Conservation (phyloP, 2,888 invertebrate species). For the Temnothorax rugatulus region DNA sequence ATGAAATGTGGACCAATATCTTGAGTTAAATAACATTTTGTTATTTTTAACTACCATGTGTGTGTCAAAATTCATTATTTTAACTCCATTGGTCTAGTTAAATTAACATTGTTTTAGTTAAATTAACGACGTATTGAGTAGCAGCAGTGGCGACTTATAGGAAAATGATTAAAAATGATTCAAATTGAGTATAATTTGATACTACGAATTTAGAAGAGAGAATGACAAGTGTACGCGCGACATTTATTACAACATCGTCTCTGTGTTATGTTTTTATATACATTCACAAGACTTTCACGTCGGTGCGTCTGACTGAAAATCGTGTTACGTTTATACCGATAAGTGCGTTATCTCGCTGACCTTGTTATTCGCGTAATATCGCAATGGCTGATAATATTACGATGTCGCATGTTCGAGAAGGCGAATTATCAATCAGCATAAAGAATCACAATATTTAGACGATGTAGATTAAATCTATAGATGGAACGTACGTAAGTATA, state of each 20-base stretch:
- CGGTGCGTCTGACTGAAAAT: background rate
- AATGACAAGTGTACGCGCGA: background rate
- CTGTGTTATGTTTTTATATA: background rate
- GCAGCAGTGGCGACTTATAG: too few relatives aligned
- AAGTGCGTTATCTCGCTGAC: slow-evolving; percentile 23
- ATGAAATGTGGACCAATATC: too few relatives aligned
- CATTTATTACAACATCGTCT: background rate
- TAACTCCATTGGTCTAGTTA: too few relatives aligned
- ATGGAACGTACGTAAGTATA: background rate
- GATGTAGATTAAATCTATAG: slow-evolving; percentile 1
- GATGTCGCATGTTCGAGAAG: background rate
- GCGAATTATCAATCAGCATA: slow-evolving; percentile 16
- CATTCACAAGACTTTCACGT: background rate
- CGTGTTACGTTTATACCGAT: background rate
- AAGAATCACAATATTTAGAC: slow-evolving; percentile 10
- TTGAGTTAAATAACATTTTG: too few relatives aligned
- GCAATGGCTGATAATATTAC: slow-evolving; percentile 26
- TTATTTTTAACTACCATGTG: too few relatives aligned
- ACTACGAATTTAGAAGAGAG: background rate
- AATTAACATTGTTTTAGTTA: too few relatives aligned
- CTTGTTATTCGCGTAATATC: slow-evolving; percentile 28
- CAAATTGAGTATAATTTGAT: too few relatives aligned
- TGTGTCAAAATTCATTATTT: too few relatives aligned
- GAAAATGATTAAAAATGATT: too few relatives aligned
- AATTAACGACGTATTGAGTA: too few relatives aligned